Evolutionary conservation across 2,888 invertebrate species (phyloP), one percentile per base, ranked within the genome.

Genomic region (Pollenia labialis): DNA sequence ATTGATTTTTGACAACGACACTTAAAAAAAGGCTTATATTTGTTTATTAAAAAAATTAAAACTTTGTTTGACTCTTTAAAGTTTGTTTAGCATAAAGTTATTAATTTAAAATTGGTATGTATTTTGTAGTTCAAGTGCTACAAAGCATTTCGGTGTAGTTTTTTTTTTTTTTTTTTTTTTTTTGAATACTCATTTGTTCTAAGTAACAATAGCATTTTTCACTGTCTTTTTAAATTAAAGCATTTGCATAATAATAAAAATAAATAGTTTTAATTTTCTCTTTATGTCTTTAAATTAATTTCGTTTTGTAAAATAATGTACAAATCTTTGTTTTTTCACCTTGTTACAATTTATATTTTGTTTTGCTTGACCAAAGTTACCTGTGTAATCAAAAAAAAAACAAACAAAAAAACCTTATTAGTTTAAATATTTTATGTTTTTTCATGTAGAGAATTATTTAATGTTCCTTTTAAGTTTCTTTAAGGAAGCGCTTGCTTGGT

Each of bases 351-450:
- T 81, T 77, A 71, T 81, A 68, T 84, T 81, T 84, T 74, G 75
- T 84, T 86, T 84, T 68, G 87, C 87, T 87, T 85, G 66, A 87
- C 84, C 81, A 87, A 84, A 87, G 87, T 87, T 87, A 87, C 87
- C 87, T 87, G 87, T 87, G 72, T 80, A 84, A 87, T 84, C 72
- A 76, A 81, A 87, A 81, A 74, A 77, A 18, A 66, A 52, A 64
- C 40, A 69, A 76, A 77, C n/a, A n/a, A 54, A 64, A 62, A 69
- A 84, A 85, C 77, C 56, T 84, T 86, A 86, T 86, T 88, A 86
- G 85, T 85, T 88, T 60, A 87, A 88, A 86, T 81, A 64, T 76
- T 82, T 87, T 75, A 54, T 54, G 46, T 75, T 81, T 72, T 72
- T 76, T 82, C 76, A 62, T 76, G 84, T 87, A 87, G 87, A 87